Percentiles rank a stretch among this genome's conserved stretches.
These are phyloP conservation scores for Aquatica leii DNA, from an alignment of 2,888 invertebrate genomes.

Conservation along the genomic window DNA sequence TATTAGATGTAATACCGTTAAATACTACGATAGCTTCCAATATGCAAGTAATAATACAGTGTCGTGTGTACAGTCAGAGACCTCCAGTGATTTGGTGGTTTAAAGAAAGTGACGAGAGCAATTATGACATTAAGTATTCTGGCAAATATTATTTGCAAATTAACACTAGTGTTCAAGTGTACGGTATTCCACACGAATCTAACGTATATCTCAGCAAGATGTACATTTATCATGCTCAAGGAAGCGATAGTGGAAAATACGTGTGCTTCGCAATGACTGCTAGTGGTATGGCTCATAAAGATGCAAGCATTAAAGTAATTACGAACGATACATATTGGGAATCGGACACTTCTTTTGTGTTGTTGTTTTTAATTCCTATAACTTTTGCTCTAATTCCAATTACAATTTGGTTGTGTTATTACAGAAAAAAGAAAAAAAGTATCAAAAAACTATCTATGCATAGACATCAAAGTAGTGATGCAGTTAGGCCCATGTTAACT, in stretches of 20 bases:
- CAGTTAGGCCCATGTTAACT: conserved; percentile 26
- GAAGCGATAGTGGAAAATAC: conserved; percentile 54
- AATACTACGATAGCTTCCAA: conserved; percentile 50
- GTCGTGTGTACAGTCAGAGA: conserved; percentile 54
- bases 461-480: conserved; percentile 12
- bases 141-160: conserved; percentile 51
- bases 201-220: conserved; percentile 54
- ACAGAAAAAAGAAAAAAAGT: conserved; percentile 47
- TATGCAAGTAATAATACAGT: conserved; percentile 54
- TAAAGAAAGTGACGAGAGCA: conserved; percentile 52
- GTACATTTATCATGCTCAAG: conserved; percentile 52
- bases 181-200: conserved; percentile 47
- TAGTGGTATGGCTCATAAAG: conserved; percentile 51
- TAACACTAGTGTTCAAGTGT: conserved; percentile 42
- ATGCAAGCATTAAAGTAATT: conserved; percentile 48
- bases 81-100: conserved; percentile 56
- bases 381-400: conserved; percentile 52
- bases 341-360: conserved; percentile 45
- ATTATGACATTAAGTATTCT: conserved; percentile 51
- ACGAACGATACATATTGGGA: conserved; percentile 39
- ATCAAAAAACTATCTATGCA: conserved; percentile 4
- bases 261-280: conserved; percentile 55
- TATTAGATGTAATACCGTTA: conserved; percentile 50
- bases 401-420: conserved; percentile 55
- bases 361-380: conserved; percentile 55